These are phyloP conservation scores for Agrilus biguttatus DNA, from an alignment of 2,888 invertebrate genomes.

Conservation along the genomic window DNA sequence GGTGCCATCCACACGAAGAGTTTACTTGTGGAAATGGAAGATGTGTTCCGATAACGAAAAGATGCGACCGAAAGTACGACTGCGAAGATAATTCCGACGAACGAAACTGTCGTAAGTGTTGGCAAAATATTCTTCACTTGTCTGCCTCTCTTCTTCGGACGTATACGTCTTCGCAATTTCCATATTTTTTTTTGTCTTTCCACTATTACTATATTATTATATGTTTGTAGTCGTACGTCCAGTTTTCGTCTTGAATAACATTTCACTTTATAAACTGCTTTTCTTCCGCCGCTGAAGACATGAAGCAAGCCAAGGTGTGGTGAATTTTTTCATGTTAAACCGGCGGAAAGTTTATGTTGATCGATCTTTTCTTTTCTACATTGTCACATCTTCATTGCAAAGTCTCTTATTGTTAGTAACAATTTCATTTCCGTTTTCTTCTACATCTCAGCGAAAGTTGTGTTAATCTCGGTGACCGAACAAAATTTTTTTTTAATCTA, in stretches of 20 bases:
- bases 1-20: slow-evolving; percentile 17
- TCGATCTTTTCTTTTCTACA: too few species aligned
- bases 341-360: too few species aligned
- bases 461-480: too few species aligned
- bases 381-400: too few species aligned
- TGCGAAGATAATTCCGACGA: slow-evolving; percentile 54
- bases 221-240: slow-evolving; percentile 1
- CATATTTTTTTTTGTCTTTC: slow-evolving; percentile 4
- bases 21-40: slow-evolving; percentile 62
- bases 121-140: slow-evolving; percentile 7
- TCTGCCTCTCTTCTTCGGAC: slow-evolving; percentile 2
- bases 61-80: slow-evolving; percentile 62
- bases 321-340: too few species aligned
- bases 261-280: neutral
- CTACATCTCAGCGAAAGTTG: too few species aligned
- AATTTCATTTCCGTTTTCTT: too few species aligned
- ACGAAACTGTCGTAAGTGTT: slow-evolving; percentile 54
- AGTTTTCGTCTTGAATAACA: neutral
- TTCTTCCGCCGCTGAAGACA: neutral
- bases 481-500: too few species aligned
- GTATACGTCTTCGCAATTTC: slow-evolving; percentile 5
- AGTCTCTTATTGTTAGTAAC: too few species aligned
- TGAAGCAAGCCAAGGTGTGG: too few species aligned
- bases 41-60: slow-evolving; percentile 52
- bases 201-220: slow-evolving; percentile 2